Evolutionary conservation across 2,113 vertebrate genomes (phyloP).

Genomic region (Prietella phreatophila): DNA sequence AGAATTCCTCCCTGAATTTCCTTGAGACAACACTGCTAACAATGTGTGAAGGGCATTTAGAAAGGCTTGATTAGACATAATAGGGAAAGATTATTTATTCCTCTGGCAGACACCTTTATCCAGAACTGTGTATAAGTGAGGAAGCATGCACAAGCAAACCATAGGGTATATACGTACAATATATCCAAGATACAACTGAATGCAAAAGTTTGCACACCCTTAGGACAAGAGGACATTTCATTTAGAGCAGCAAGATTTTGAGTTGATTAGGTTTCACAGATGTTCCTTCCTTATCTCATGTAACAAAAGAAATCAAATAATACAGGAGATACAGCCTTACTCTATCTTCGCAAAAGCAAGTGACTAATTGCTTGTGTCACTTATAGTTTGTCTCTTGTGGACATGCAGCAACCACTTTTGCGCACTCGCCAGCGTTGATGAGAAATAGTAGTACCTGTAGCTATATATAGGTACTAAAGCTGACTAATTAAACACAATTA

Average conservation of each 20-base stretch:
- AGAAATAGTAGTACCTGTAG: background rate
- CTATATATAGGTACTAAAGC: too few species aligned
- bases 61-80: constrained; percentile 15
- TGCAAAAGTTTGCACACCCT: background rate
- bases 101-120: background rate
- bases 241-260: background rate
- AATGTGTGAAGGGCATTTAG: constrained; percentile 7
- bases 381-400: background rate
- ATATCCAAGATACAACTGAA: background rate
- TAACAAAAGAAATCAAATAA: background rate
- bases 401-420: background rate
- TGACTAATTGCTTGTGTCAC: background rate
- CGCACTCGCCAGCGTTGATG: background rate
- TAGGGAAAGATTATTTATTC: background rate
- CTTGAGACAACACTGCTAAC: constrained; percentile 5
- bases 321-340: background rate
- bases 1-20: background rate
- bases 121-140: background rate
- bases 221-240: background rate
- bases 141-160: background rate
- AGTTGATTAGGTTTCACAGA: background rate
- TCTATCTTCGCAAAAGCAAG: background rate
- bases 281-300: background rate
- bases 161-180: background rate
- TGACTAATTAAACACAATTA: too few species aligned